Conservation (phyloP, 2,113 vertebrate species). For the Himantopus leucocephalus region DNA sequence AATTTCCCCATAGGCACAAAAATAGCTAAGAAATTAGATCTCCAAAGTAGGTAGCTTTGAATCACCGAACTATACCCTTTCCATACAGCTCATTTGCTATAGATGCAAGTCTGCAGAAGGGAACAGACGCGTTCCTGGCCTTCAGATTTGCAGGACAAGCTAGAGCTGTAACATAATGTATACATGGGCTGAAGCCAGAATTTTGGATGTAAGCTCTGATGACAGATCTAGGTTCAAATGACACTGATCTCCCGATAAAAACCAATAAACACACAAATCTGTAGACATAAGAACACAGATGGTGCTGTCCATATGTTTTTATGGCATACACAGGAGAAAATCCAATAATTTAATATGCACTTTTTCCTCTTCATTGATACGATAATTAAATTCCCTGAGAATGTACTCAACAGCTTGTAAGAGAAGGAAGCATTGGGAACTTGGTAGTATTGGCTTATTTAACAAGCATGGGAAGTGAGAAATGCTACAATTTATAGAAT, state of each 20-base stretch:
- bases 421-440: not conserved
- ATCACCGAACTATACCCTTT: not conserved
- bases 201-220: not conserved
- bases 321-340: conserved; percentile 1
- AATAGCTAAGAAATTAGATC: not conserved
- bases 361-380: not conserved
- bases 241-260: conserved; percentile 7
- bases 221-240: conserved; percentile 18
- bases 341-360: not conserved
- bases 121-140: not conserved
- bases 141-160: not conserved
- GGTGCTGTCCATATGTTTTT: conserved; percentile 36
- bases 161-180: not conserved
- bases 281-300: conserved; percentile 8
- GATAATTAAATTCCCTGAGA: conserved; percentile 33
- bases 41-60: not conserved
- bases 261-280: not conserved
- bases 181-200: not conserved
- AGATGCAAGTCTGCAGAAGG: not conserved
- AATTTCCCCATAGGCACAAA: not conserved
- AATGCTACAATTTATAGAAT: not conserved
- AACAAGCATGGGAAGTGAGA: not conserved
- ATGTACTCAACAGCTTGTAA: not conserved
- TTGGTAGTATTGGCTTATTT: not conserved
- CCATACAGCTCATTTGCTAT: not conserved